A percentile compares a stretch with the other conserved stretches of the same genome.
Evolutionary conservation across 2,113 vertebrate genomes (phyloP).

Genomic region (Quiscalus mexicanus): DNA sequence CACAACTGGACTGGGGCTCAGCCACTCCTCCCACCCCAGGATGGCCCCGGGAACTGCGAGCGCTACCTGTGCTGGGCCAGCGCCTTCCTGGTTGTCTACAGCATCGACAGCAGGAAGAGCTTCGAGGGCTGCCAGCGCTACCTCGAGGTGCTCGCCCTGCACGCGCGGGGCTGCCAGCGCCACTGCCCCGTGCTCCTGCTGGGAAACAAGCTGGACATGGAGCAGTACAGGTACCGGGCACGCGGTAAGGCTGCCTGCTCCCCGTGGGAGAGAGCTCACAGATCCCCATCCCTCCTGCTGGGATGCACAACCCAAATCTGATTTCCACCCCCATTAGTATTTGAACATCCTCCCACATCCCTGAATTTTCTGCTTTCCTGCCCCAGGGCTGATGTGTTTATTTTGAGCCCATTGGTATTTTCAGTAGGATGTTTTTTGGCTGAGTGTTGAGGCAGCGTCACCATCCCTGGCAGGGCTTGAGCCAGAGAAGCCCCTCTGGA

Average conservation of each 20-base stretch:
- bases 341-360: background rate
- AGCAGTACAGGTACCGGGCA: constrained; percentile 83
- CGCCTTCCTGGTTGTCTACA: constrained; percentile 88
- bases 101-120: constrained; percentile 82
- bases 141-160: constrained; percentile 79
- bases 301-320: background rate
- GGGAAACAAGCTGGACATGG: constrained; percentile 95
- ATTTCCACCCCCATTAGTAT: background rate
- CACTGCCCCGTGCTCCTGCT: constrained; percentile 80
- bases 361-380: background rate
- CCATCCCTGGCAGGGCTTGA: background rate
- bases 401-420: background rate
- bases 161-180: constrained; percentile 72
- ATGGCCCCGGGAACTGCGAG: constrained; percentile 84
- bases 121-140: constrained; percentile 84
- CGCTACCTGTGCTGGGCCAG: constrained; percentile 88
- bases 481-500: background rate
- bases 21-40: constrained; percentile 59
- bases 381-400: background rate
- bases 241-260: background rate
- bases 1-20: background rate
- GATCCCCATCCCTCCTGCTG: background rate
- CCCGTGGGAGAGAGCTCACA: background rate
- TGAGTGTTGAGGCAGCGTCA: background rate
- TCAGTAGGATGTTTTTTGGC: background rate